Percentiles rank a stretch among this genome's conserved stretches.
Conservation (phyloP, 1,140 invertebrate genomes). For the Pteromalus puparum region DNA sequence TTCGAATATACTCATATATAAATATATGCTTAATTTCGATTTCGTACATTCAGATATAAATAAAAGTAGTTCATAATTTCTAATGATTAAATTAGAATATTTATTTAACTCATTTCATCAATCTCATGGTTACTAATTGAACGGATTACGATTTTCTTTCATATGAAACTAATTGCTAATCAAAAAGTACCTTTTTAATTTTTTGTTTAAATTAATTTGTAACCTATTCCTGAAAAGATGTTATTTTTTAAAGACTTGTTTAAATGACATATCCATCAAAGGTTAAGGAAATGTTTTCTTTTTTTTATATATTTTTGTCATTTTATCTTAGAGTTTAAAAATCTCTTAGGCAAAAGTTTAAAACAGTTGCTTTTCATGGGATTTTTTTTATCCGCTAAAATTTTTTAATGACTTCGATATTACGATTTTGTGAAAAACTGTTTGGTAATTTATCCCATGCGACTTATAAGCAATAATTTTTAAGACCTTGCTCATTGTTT, state of each 20-base stretch:
- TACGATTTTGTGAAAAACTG: background rate
- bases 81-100: background rate
- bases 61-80: background rate
- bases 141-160: background rate
- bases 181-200: slow-evolving; percentile 25
- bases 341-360: slow-evolving; percentile 41
- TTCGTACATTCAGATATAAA: background rate
- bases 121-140: background rate
- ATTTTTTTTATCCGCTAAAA: slow-evolving; percentile 8
- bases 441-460: background rate
- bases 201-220: slow-evolving; percentile 42
- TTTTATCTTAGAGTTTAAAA: slow-evolving; percentile 44
- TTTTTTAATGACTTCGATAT: slow-evolving; percentile 1
- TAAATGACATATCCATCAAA: slow-evolving; percentile 31
- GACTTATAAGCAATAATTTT: background rate
- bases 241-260: slow-evolving; percentile 40
- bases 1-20: background rate
- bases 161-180: slow-evolving; percentile 32
- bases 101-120: background rate
- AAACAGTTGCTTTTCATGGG: slow-evolving; percentile 35
- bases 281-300: slow-evolving; percentile 34
- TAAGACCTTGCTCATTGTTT: slow-evolving; percentile 6
- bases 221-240: slow-evolving; percentile 33
- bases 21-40: background rate
- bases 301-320: slow-evolving; percentile 36